Evolutionary conservation across 2,113 vertebrate species (phyloP).

Genomic region (Motacilla alba): DNA sequence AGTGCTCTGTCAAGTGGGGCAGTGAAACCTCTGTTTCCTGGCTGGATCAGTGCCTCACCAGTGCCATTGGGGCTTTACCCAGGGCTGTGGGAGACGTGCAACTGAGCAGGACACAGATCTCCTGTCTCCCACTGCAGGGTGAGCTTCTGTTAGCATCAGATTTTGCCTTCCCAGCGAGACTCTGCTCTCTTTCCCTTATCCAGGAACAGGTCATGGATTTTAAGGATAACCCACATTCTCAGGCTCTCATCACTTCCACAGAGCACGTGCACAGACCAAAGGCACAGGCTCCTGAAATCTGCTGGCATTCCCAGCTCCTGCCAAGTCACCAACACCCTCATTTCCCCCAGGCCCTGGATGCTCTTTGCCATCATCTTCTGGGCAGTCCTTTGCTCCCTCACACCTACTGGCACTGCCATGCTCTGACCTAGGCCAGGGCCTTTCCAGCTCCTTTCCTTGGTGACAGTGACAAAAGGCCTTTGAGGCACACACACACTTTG

Average conservation of each 20-base stretch:
- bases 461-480: not conserved
- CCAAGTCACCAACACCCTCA: not conserved
- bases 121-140: not conserved
- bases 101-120: not conserved
- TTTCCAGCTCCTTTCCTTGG: not conserved
- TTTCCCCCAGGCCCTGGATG: not conserved
- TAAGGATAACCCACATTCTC: not conserved
- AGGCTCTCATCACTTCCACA: not conserved
- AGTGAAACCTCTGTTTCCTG: not conserved
- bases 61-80: not conserved
- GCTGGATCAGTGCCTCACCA: not conserved
- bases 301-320: not conserved
- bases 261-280: not conserved
- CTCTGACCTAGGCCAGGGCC: rapidly evolving
- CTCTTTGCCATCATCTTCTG: not conserved
- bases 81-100: not conserved
- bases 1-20: not conserved
- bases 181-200: not conserved
- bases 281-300: not conserved
- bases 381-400: not conserved
- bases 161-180: not conserved
- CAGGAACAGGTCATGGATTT: not conserved
- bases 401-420: not conserved
- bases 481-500: not conserved
- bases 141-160: not conserved